Percentiles rank a stretch among this genome's conserved stretches.
phyloP scores from a whole-genome alignment of 2,797 vertebrate genomes.

The Epinephelus coioides region DNA sequence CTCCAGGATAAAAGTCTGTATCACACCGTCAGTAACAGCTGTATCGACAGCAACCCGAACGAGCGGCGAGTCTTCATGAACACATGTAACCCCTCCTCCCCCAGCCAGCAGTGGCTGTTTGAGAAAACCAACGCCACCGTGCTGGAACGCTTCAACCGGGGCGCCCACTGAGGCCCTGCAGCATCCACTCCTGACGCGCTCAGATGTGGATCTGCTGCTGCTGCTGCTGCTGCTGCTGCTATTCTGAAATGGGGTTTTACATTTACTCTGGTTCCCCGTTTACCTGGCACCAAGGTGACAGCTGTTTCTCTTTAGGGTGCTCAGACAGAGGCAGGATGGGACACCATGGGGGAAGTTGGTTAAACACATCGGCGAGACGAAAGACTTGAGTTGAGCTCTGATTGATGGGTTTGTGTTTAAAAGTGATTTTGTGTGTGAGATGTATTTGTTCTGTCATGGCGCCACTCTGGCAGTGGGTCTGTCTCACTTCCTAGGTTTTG shows the following conservation, averaged over 20 bases:
- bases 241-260: constrained; percentile 17
- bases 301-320: constrained; percentile 30
- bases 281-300: constrained; percentile 18
- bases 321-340: constrained; percentile 25
- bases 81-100: constrained; percentile 88
- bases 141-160: constrained; percentile 87
- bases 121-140: constrained; percentile 93
- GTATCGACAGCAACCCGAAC: constrained; percentile 89
- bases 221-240: constrained; percentile 9
- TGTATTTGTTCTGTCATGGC: background rate
- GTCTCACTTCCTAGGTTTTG: constrained; percentile 34
- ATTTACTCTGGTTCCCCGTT: constrained; percentile 9
- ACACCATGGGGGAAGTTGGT: constrained; percentile 1
- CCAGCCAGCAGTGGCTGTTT: constrained; percentile 94
- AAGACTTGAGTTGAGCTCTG: constrained; percentile 4
- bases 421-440: constrained; percentile 18
- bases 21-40: constrained; percentile 95
- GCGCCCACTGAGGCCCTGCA: constrained; percentile 24
- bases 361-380: constrained; percentile 16
- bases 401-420: constrained; percentile 20
- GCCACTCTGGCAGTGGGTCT: constrained; percentile 17
- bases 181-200: background rate
- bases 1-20: constrained; percentile 92
- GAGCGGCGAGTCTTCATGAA: constrained; percentile 95
- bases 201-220: constrained; percentile 25